Percentiles rank a stretch among this genome's conserved stretches.
These are phyloP conservation scores for Ibycter americanus DNA, from an alignment of 2,797 vertebrate species.

Conservation along the genomic window DNA sequence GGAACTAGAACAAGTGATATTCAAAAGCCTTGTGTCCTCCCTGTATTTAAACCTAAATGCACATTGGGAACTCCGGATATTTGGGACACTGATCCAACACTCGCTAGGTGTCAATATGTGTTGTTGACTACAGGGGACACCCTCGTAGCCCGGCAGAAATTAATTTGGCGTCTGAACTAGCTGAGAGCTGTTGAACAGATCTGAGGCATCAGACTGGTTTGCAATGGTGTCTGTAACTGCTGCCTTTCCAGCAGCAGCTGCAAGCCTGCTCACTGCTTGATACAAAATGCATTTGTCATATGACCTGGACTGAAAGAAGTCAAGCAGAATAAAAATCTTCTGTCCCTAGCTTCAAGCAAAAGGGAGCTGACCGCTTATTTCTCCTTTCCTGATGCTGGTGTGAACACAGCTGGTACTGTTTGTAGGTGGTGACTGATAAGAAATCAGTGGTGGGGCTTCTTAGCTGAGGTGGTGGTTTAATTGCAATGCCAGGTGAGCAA, in stretches of 20 bases:
- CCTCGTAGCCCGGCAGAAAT: not conserved
- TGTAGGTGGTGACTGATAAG: not conserved
- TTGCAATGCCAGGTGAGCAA: not conserved
- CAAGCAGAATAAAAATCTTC: not conserved
- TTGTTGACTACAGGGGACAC: not conserved
- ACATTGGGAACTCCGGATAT: not conserved
- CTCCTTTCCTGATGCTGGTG: not conserved
- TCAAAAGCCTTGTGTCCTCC: not conserved
- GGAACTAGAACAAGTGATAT: not conserved
- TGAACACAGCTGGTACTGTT: not conserved
- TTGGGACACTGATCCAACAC: not conserved
- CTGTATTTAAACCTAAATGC: not conserved
- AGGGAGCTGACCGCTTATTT: not conserved
- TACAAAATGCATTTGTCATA: not conserved
- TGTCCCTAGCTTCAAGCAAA: not conserved
- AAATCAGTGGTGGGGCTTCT: not conserved
- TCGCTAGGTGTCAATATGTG: accelerated
- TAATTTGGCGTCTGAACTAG: not conserved
- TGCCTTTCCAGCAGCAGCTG: not conserved
- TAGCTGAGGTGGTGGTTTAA: not conserved
- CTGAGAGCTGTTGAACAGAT: not conserved
- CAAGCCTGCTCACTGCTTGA: not conserved
- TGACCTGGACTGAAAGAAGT: not conserved
- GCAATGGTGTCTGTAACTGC: not conserved
- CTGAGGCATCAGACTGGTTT: not conserved